A percentile compares a stretch with the other conserved stretches of the same genome.
Conservation (phyloP, 2,797 vertebrate species). For the Chromobotia macracanthus region DNA sequence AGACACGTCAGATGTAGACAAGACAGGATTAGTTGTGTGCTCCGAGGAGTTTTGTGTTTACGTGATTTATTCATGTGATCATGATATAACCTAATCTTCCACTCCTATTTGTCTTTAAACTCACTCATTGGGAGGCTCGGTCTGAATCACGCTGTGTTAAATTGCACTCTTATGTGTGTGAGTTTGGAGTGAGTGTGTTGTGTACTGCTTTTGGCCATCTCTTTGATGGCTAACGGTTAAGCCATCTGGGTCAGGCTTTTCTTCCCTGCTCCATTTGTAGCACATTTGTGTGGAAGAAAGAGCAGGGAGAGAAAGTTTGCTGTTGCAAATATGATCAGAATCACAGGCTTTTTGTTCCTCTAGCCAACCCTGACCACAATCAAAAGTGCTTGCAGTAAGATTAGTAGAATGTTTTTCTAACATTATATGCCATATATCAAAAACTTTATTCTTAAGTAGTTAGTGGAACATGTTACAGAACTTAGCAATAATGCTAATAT, state of each 20-base stretch:
- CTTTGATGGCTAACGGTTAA: conserved; percentile 39
- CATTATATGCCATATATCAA: too few relatives aligned
- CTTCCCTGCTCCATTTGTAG: conserved; percentile 54
- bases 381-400: background rate
- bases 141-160: conserved; percentile 31
- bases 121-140: background rate
- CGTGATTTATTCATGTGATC: conserved; percentile 26
- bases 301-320: conserved; percentile 44
- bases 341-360: conserved; percentile 13
- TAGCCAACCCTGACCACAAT: background rate
- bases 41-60: background rate
- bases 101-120: conserved; percentile 9
- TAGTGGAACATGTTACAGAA: too few relatives aligned
- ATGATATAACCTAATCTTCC: background rate
- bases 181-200: conserved; percentile 19
- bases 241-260: conserved; percentile 50
- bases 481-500: too few relatives aligned
- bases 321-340: conserved; percentile 48
- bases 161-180: conserved; percentile 27
- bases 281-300: conserved; percentile 50
- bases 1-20: background rate
- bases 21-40: background rate
- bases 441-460: too few relatives aligned
- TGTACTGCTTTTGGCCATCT: conserved; percentile 26
- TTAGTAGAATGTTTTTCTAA: too few relatives aligned